A percentile compares a stretch with the other conserved stretches of the same genome.
Evolutionary conservation across 2,888 invertebrate species (phyloP).

Genomic region (Dryomyza anilis): DNA sequence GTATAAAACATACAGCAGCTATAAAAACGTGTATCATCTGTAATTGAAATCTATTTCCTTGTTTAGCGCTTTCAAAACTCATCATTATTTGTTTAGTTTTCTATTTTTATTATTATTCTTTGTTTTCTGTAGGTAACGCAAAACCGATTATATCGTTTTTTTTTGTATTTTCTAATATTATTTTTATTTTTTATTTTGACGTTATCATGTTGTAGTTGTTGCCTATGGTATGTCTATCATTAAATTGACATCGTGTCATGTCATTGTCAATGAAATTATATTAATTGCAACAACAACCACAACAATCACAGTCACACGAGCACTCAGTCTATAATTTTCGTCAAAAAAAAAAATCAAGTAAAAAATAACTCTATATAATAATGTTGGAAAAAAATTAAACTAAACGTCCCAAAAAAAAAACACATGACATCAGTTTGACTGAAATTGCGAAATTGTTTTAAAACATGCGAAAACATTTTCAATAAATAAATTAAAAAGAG

Average conservation of each 20-base stretch:
- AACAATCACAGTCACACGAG: not conserved
- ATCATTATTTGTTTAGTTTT: not conserved
- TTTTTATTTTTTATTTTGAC: not conserved
- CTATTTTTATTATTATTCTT: not conserved
- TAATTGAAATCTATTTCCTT: not conserved
- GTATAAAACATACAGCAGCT: too few relatives aligned
- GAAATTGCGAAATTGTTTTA: too few relatives aligned
- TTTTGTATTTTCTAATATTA: not conserved
- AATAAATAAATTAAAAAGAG: too few relatives aligned
- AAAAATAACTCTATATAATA: not conserved
- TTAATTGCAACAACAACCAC: conserved; percentile 21
- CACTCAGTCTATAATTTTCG: not conserved
- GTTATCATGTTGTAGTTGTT: conserved; percentile 3
- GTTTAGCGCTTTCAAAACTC: not conserved
- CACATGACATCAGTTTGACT: too few relatives aligned
- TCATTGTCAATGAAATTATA: conserved; percentile 22
- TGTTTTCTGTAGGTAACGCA: not conserved
- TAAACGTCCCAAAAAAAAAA: too few relatives aligned
- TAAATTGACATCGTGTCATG: conserved; percentile 23
- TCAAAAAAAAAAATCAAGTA: not conserved
- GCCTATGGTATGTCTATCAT: conserved; percentile 2
- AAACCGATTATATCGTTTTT: conserved; percentile 16
- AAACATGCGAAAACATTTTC: too few relatives aligned
- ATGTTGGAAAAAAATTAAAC: too few relatives aligned
- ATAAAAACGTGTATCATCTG: too few relatives aligned